phyloP scores from a whole-genome alignment of 1,140 invertebrate genomes.

The Drosophila pachea region DNA sequence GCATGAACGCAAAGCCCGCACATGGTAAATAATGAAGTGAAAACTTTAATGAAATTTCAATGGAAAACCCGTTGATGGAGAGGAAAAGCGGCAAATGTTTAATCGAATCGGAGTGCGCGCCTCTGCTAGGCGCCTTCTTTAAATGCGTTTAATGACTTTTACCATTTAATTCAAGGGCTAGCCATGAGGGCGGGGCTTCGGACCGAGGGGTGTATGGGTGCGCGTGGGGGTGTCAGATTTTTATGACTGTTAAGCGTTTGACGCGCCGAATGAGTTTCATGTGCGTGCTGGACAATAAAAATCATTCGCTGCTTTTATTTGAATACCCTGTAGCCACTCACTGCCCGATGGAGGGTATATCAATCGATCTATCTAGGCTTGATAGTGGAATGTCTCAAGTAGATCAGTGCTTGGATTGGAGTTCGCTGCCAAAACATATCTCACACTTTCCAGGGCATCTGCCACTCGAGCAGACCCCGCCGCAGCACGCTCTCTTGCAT shows the following conservation, averaged over 20 bases:
- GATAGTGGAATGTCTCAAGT: too few species aligned
- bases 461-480: background rate
- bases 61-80: constrained; percentile 25
- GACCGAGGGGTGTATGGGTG: background rate
- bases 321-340: too few species aligned
- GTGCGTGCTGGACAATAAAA: constrained; percentile 32
- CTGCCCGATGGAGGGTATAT: background rate
- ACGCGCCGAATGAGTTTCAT: constrained; percentile 41
- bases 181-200: background rate
- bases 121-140: constrained; percentile 39
- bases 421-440: too few species aligned
- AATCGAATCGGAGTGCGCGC: constrained; percentile 28
- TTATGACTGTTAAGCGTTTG: constrained; percentile 67
- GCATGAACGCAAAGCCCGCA: constrained; percentile 18
- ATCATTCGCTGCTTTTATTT: constrained; percentile 19
- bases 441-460: background rate
- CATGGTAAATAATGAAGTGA: constrained; percentile 20
- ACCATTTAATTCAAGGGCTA: constrained; percentile 49
- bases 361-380: too few species aligned
- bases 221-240: constrained; percentile 31
- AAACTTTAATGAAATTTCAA: constrained; percentile 54
- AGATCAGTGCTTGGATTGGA: constrained; percentile 1
- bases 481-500: background rate
- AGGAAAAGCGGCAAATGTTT: constrained; percentile 28
- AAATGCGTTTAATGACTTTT: constrained; percentile 53